Base-by-base conservation (phyloP, 2,888 invertebrate genomes). In the Cetonia aurata region DNA sequence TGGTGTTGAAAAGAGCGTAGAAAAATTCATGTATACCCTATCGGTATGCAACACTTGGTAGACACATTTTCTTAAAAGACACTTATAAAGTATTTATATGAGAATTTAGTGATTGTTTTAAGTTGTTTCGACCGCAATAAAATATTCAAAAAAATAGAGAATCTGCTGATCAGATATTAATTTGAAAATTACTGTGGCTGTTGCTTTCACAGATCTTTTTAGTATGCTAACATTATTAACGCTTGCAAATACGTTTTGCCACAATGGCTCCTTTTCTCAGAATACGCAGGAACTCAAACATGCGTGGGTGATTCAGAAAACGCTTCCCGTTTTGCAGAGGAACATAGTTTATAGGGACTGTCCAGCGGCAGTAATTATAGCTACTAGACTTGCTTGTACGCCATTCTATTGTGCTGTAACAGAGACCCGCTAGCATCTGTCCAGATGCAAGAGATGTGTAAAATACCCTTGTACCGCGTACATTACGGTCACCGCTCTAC, bases 391-490 rank as follows among this genome's bases (percentile, higher is more conserved):
- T 37, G 42, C 69, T 62, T 53, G 69, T 57, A 62, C 69, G 25
- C 15, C 19, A 48, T 9, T 19, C 57, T 62, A 69, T 62, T 62
- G 69, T 55, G 42, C 46, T 62, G 53, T 53, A 41, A 62, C 50
- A 6, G 37, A 50, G 60, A 60, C 13, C 60, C 44, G 48, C 60
- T 17, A 33, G 48, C 25, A 44, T 62, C 42, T 31, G 37, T 44
- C 52, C 44, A 55, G 37, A 60, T 69, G 33, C 52, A 46, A 53
- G 42, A 57, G 57, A 53, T 37, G 69, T 69, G 69, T 69, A 69
- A 69, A 62, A 55, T 62, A 53, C 50, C 71, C 70, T 59, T 70
- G 60, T 67, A 70, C 46, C 57, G 71, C 69, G 65, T 70, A 69
- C 65, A 65, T 65, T 50, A 65, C 62, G 62, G 50, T 50, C 37